Evolutionary conservation across 2,797 vertebrate genomes (phyloP).

Genomic region (Enteromius unitaeniatus): DNA sequence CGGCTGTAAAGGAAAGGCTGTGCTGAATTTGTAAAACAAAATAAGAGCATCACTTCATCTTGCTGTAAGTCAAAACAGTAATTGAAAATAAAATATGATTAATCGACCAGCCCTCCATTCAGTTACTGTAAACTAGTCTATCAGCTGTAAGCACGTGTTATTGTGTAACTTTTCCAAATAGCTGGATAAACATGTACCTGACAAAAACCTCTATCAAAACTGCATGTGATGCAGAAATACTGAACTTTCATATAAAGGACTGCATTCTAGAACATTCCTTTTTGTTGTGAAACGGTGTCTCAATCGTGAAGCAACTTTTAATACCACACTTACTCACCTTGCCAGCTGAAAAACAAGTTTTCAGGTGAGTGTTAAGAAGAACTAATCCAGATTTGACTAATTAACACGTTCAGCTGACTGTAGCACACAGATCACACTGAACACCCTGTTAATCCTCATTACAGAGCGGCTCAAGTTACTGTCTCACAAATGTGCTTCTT

Average conservation of each 20-base stretch:
- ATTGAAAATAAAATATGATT: not conserved
- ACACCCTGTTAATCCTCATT: not conserved
- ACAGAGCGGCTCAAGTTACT: not conserved
- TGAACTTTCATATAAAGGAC: not conserved
- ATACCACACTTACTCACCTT: not conserved
- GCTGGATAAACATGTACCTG: not conserved
- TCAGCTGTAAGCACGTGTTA: not conserved
- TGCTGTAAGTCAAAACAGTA: not conserved
- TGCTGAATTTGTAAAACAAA: not conserved
- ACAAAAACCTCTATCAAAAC: not conserved
- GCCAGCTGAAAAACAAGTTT: not conserved
- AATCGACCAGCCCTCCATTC: not conserved
- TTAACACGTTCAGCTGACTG: conserved; percentile 3
- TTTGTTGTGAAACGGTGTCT: not conserved
- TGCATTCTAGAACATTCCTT: not conserved
- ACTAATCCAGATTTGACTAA: conserved; percentile 2
- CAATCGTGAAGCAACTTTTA: not conserved
- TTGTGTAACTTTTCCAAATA: not conserved
- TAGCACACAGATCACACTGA: not conserved
- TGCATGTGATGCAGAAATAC: not conserved
- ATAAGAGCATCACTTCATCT: not conserved
- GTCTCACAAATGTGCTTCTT: not conserved
- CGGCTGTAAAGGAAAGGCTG: not conserved
- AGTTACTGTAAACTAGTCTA: not conserved
- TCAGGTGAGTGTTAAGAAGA: not conserved